A percentile compares a stretch with the other conserved stretches of the same genome.
Conservation (phyloP, 2,797 vertebrate species). For the Micrastur ruficollis region DNA sequence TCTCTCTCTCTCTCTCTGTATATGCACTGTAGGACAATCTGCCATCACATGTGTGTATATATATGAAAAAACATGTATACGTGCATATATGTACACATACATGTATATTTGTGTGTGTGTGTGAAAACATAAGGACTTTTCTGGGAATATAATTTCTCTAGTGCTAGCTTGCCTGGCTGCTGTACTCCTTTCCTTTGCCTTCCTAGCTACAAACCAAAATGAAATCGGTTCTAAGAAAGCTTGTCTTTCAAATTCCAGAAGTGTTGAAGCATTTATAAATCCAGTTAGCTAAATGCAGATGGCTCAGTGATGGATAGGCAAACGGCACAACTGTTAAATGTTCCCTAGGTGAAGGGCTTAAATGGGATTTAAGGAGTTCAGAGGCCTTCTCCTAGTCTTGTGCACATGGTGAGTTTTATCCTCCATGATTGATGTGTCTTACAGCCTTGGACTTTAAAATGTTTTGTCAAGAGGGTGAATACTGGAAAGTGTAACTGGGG, state of each 20-base stretch:
- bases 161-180: neutral
- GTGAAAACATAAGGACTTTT: neutral
- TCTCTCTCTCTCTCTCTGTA: too few species aligned
- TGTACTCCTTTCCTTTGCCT: neutral
- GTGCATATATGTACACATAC: rapidly evolving
- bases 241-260: conserved; percentile 14
- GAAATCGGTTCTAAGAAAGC: neutral
- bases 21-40: neutral
- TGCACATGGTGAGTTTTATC: neutral
- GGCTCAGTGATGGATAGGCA: neutral
- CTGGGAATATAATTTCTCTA: neutral
- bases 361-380: conserved; percentile 15
- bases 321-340: conserved; percentile 22
- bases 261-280: neutral
- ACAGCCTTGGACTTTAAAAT: neutral
- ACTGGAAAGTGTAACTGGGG: neutral
- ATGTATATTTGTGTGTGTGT: too few species aligned
- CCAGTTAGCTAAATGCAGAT: neutral
- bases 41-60: neutral
- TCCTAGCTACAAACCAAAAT: neutral
- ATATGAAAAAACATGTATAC: neutral
- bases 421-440: neutral
- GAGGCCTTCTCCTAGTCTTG: neutral
- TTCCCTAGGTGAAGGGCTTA: conserved; percentile 13
- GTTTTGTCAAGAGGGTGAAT: neutral